Base-by-base conservation (phyloP, 2,797 vertebrate species). In the Alfaro cultratus region DNA sequence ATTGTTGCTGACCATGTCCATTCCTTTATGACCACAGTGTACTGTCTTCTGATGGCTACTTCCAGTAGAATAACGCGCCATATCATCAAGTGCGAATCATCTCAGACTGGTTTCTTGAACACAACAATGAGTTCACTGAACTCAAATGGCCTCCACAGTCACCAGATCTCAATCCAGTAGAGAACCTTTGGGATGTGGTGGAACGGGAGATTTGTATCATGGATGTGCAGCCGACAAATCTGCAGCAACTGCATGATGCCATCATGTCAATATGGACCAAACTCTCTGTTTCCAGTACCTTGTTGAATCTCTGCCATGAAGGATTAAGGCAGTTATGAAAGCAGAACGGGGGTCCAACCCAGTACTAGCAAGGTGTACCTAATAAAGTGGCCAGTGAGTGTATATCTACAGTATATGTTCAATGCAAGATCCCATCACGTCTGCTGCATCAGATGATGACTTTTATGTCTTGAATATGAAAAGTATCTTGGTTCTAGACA, bases 101-200 rank as follows among this genome's bases (percentile, higher is more conserved):
- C 55, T 57, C 55, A 57, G 55, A 57, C n/a, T 57, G n/a, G n/a
- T 57, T 29, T 57, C 55, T 57, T 29, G 55, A 57, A 57, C 51
- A 53, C 21, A 4, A 53, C 7, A 53, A 53, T 53, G 49, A 53
- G 49, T 47, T 46, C 45, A 46, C 12, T 46, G 12, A 46, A 46
- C 13, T 46, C 12, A 13, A 46, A 46, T 46, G 45, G 45, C 45
- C 12, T 46, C 45, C 45, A 46, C 3, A 46, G 3, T 46, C 45
- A 46, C 13, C 45, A 46, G 12, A 46, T 4, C 45, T 46, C 45
- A 46, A 46, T 45, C 43, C 43, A 45, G 2, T 12, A 12, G 43
- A 46, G 45, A 46, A 55, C 23, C 53, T 55, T 55, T 55, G 53
- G 26, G 2, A 55, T 55, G 26, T 11, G 53, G 53, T 55, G 53